Evolutionary conservation across 2,113 vertebrate genomes (phyloP), one percentile per base, ranked within the genome.

Genomic region (Pteruthius melanotis): DNA sequence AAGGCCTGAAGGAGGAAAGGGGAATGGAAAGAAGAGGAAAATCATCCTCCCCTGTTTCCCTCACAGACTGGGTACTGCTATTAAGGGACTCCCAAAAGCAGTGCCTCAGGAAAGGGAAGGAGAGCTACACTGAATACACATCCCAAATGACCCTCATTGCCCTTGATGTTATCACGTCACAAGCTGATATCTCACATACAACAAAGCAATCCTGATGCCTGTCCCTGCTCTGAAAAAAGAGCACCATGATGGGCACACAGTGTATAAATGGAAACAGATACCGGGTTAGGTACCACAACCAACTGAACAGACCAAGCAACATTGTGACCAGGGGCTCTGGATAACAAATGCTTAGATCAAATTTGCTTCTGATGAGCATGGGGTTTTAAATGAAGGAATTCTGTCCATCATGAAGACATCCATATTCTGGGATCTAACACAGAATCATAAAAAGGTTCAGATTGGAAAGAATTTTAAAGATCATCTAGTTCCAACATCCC

Each of bases 181-280:
- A 33, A 44, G 20, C 21, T 65, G 30, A 44, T 33, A 44, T 24
- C 20, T 33, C 63, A 33, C 2, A 16, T 30, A 44, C 30, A 64
- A 12, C 40, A 65, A 33, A 44, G 21, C 40, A 23, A 31, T 23
- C 40, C 30, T 33, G 63, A 24, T 44, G 30, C 30, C 14, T 65
- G 10, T 33, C 40, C 30, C 63, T 44, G 40, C 63, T 44, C 40
- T 44, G 21, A 33, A 24, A 24, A 24, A 44, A 65, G 63, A 33
- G 63, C 40, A 8, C 40, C 40, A 6, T 5, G 21, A 24, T 24
- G 40, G 63, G 30, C 63, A 65, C 61, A 31, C 14, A 22, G 39
- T 1, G 6, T 6, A 28, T 3, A 3, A 2, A 17, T 17, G 42
- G 52, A 57, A 33, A 69, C 18, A 59, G 0, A 23, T 1, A 3